Percentiles rank a stretch among this genome's conserved stretches.
phyloP scores from a whole-genome alignment of 1,140 invertebrate species.

The Musca vetustissima region DNA sequence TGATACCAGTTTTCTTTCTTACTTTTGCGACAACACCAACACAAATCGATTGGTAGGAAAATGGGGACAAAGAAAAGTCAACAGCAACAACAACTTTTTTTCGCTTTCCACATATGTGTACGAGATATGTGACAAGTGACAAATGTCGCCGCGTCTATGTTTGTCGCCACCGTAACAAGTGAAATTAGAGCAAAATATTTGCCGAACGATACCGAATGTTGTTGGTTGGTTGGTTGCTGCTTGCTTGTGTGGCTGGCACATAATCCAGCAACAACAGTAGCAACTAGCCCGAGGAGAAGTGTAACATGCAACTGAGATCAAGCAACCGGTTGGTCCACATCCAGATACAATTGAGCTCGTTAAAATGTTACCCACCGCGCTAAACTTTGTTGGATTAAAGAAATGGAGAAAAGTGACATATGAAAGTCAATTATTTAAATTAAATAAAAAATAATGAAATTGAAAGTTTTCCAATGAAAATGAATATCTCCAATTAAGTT shows the following conservation, averaged over 20 bases:
- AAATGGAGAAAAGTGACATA: slow-evolving; percentile 5
- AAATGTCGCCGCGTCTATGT: slow-evolving; percentile 12
- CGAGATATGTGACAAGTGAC: slow-evolving; percentile 16
- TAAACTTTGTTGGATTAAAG: not conserved
- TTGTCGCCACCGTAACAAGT: slow-evolving; percentile 20
- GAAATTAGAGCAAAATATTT: slow-evolving; percentile 19
- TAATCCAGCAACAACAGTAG: slow-evolving; percentile 16
- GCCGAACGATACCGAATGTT: not conserved
- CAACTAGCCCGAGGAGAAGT: not conserved
- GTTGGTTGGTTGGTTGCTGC: too few relatives aligned
- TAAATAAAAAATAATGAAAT: slow-evolving; percentile 24
- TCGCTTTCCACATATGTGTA: not conserved
- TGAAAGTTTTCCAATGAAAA: not conserved
- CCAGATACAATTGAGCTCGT: not conserved
- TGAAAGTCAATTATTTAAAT: slow-evolving; percentile 23
- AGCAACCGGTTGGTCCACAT: not conserved
- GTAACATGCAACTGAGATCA: slow-evolving; percentile 2
- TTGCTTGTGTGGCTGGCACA: too few relatives aligned
- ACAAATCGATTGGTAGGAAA: too few relatives aligned
- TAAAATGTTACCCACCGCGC: not conserved
- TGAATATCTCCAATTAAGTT: too few relatives aligned
- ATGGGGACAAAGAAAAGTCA: not conserved
- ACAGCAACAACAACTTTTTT: not conserved
- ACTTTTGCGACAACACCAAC: too few relatives aligned
- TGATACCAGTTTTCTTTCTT: slow-evolving; percentile 16